Conservation (phyloP, 2,888 invertebrate species). For the Timandra comae region DNA sequence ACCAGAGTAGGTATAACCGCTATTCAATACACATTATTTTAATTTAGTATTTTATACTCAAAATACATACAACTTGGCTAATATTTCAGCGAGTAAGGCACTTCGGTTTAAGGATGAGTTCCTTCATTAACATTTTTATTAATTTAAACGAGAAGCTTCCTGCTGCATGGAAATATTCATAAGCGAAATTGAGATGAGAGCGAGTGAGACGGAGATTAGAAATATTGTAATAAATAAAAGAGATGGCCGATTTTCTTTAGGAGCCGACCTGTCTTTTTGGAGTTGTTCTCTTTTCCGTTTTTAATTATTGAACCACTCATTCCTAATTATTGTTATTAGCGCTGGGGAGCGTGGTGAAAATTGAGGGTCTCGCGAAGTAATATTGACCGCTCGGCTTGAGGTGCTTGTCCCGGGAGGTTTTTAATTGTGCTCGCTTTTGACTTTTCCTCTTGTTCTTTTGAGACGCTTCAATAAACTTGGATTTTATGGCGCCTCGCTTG, state of each 20-base stretch:
- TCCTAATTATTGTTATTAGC: constrained; percentile 79
- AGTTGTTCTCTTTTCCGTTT: constrained; percentile 75
- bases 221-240: constrained; percentile 30
- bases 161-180: constrained; percentile 48
- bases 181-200: constrained; percentile 53
- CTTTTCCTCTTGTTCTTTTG: constrained; percentile 70
- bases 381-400: constrained; percentile 71
- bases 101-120: constrained; percentile 24
- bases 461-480: constrained; percentile 68
- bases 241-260: constrained; percentile 42
- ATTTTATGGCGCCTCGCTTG: constrained; percentile 62
- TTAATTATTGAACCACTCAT: constrained; percentile 79
- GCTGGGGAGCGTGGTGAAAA: constrained; percentile 73
- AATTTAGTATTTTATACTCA: not conserved
- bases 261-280: constrained; percentile 53
- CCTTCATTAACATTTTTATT: constrained; percentile 55
- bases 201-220: constrained; percentile 34
- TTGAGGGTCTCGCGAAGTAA: constrained; percentile 69
- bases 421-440: constrained; percentile 73
- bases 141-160: constrained; percentile 51
- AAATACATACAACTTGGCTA: no score
- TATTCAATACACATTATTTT: no score
- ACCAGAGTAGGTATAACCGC: no score
- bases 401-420: constrained; percentile 62
- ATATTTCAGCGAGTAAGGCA: no score